phyloP scores from a whole-genome alignment of 2,888 invertebrate genomes.

The Drosophila histrio region DNA sequence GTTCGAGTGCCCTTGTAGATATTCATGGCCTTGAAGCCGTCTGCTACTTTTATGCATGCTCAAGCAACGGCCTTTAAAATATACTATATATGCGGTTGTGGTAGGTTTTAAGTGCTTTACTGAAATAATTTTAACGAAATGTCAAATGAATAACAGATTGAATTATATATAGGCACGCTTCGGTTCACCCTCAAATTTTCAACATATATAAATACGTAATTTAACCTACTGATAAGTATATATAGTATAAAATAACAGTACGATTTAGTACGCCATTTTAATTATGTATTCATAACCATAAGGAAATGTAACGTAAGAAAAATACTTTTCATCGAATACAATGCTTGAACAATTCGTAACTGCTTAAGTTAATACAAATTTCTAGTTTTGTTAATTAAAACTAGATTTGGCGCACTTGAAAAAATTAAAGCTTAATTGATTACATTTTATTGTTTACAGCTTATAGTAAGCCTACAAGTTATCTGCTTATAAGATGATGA shows the following conservation, averaged over 20 bases:
- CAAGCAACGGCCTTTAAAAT: not conserved
- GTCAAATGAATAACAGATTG: not conserved
- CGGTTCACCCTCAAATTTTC: not conserved
- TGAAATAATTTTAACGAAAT: conserved; percentile 27
- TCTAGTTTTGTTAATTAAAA: conserved; percentile 9
- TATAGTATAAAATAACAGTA: not conserved
- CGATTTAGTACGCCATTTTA: too few relatives aligned
- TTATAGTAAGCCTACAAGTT: not conserved
- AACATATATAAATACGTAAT: not conserved
- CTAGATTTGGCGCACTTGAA: not conserved
- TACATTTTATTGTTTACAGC: not conserved
- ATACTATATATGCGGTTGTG: not conserved
- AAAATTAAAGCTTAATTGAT: not conserved
- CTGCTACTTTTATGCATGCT: conserved; percentile 24
- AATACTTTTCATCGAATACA: not conserved
- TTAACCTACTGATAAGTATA: not conserved
- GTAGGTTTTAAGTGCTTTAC: not conserved
- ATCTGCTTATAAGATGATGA: not conserved
- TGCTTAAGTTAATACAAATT: not conserved
- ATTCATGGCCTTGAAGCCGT: conserved; percentile 37
- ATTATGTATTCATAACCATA: not conserved
- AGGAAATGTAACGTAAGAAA: not conserved
- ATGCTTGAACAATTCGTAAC: not conserved
- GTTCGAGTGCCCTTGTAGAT: conserved; percentile 49
- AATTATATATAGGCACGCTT: too few relatives aligned